Evolutionary conservation across 1,140 invertebrate species (phyloP), one percentile per base, ranked within the genome.

Genomic region (Phocides pigmalion): DNA sequence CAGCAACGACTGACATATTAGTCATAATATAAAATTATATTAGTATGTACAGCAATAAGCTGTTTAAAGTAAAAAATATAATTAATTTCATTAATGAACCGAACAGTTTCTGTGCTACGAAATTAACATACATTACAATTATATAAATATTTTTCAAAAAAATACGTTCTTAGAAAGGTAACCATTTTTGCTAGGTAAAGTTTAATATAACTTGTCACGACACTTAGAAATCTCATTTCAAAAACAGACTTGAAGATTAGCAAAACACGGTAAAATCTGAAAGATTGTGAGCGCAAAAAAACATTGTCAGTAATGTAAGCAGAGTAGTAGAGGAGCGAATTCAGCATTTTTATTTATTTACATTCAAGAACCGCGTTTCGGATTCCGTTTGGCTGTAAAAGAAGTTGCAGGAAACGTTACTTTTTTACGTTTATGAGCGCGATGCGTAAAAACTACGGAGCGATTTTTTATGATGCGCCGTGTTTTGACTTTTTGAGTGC

Each of bases 301-400:
- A 28, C 35, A 14, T 59, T 59, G 41, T 28, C 39, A 17, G 41
- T 59, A 59, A 59, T 59, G 54, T 46, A 17, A 9, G 41, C 32
- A 32, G 22, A 46, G 15, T 46, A 8, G 42, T 35, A 46, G 37
- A 4, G 8, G 20, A 20, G 16, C 20, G 22, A 25, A 47, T 6
- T 59, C 41, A 17, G 25, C 56, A 19, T 14, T 59, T 54, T 59
- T 47, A 59, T 59, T 59, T 59, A 59, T 59, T 59, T 59, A 59
- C 14, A 59, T 59, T 59, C 25, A 59, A 59, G 56, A 59, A 59
- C 25, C 56, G 56, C 56, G 25, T 61, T 37, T 25, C 17, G 56
- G 56, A 61, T 49, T 61, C 56, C 42, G 56, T 61, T 61, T 61
- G 56, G 56, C 44, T 61, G 42, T 47, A 61, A 61, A 61, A 47